Conservation (phyloP, 1,140 invertebrate genomes). For the Pantala flavescens region DNA sequence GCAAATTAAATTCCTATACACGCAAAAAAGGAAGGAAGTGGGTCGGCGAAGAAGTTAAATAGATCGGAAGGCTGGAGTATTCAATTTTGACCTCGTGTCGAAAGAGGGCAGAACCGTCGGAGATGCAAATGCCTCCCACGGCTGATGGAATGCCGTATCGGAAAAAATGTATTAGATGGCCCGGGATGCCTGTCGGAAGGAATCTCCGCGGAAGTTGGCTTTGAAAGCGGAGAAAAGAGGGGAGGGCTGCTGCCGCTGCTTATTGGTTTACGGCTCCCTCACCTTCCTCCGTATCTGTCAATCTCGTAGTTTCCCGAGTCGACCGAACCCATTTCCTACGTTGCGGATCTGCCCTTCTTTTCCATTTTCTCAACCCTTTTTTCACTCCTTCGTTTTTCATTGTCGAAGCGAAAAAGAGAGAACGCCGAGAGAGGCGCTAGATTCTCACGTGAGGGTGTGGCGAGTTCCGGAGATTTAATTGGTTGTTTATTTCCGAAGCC, state of each 20-base stretch:
- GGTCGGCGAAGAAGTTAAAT: no score
- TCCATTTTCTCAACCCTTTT: neutral
- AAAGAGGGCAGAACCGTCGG: no score
- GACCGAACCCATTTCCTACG: neutral
- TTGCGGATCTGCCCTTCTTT: neutral
- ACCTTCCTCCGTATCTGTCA: neutral
- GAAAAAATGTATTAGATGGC: no score
- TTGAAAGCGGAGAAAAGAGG: neutral
- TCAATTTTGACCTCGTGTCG: no score
- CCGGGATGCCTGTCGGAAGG: no score
- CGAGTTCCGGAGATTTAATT: neutral
- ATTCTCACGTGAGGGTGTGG: neutral
- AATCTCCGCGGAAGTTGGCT: no score
- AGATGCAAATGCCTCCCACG: no score
- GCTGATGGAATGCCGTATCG: no score
- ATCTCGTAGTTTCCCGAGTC: neutral
- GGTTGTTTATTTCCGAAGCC: no score
- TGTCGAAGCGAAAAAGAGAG: neutral
- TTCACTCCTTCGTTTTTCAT: neutral
- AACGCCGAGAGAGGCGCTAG: neutral
- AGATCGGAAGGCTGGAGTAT: no score
- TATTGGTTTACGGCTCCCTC: neutral
- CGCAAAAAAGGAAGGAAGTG: no score
- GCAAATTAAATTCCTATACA: no score
- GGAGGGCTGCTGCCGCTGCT: neutral